Evolutionary conservation across 2,113 vertebrate species (phyloP).

Genomic region (Progne subis): DNA sequence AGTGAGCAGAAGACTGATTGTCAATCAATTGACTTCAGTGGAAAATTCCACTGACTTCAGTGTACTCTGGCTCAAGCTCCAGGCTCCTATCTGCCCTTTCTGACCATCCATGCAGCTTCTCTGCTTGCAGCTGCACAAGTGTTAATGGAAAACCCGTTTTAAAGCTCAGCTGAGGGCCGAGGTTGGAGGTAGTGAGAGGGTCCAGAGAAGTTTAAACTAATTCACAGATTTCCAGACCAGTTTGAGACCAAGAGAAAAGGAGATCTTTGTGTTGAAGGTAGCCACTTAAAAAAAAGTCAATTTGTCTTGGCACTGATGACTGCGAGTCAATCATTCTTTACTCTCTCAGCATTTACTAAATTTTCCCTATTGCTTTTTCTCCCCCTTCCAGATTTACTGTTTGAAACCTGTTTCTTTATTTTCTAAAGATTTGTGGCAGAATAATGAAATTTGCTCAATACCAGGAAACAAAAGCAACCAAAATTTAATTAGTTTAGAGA

Average conservation of each 20-base stretch:
- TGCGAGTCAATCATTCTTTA: not conserved
- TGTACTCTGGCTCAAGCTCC: not conserved
- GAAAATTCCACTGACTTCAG: conserved; percentile 42
- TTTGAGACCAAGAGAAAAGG: not conserved
- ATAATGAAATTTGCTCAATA: not conserved
- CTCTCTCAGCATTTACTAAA: not conserved
- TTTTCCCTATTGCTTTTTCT: rapidly evolving
- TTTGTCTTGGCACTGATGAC: not conserved
- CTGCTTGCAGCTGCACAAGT: not conserved
- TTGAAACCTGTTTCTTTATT: not conserved
- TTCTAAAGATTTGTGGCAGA: not conserved
- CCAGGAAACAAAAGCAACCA: not conserved
- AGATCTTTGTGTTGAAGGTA: not conserved
- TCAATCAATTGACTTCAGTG: not conserved
- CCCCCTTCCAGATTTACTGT: not conserved
- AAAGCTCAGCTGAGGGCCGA: not conserved
- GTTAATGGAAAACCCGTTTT: not conserved
- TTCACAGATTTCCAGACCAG: not conserved
- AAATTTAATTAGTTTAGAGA: not conserved
- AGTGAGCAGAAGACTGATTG: not conserved
- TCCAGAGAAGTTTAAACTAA: not conserved
- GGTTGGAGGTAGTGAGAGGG: not conserved
- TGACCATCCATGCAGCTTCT: not conserved
- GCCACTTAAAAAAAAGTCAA: not conserved
- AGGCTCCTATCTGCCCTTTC: not conserved